Base-by-base conservation (phyloP, 2,888 invertebrate genomes). In the Cephus nigrinus region DNA sequence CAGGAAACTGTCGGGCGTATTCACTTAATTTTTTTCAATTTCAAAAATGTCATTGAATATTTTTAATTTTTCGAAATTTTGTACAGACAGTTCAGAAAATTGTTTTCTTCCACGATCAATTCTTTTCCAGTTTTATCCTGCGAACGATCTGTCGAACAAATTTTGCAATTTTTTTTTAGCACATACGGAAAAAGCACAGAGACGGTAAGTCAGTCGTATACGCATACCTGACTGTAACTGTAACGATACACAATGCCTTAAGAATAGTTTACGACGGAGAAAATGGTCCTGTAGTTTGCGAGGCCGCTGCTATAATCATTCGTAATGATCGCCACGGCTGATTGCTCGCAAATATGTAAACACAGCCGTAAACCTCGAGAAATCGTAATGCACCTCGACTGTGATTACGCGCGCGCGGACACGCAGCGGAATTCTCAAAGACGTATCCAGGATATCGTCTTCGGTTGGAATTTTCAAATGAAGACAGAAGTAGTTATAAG, bases 241-340 rank as follows among this genome's bases (percentile, higher is more conserved):
- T 77, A 74, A 79, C 81, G 82, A 81, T 81, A 81, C 80, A 81
- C 80, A 81, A 80, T 78, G 79, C 30, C 68, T 75, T 35, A 35
- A 77, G 76, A 80, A 83, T 84, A 80, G 82, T 84, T 84, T 83
- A 82, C 79, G 79, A 81, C 77, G 76, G 68, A 73, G 80, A 78
- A 77, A 73, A 78, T 73, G 73, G 72, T 76, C 81, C 73, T 79
- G 79, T 76, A 78, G 40, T 69, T 33, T 36, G 69, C 33, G 72
- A 76, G 35, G 74, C 77, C 34, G 68, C 69, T 36, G 77, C 32
- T 75, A n/a, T 69, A 75, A 69, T 77, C 77, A 78, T 78, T 82
- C 80, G 78, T 77, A 78, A 80, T 75, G 80, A 80, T 77, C 78
- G 75, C 76, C 72, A 75, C 73, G 78, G 78, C 82, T 81, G 84